phyloP scores from a whole-genome alignment of 2,797 vertebrate genomes.

The Megalops cyprinoides region DNA sequence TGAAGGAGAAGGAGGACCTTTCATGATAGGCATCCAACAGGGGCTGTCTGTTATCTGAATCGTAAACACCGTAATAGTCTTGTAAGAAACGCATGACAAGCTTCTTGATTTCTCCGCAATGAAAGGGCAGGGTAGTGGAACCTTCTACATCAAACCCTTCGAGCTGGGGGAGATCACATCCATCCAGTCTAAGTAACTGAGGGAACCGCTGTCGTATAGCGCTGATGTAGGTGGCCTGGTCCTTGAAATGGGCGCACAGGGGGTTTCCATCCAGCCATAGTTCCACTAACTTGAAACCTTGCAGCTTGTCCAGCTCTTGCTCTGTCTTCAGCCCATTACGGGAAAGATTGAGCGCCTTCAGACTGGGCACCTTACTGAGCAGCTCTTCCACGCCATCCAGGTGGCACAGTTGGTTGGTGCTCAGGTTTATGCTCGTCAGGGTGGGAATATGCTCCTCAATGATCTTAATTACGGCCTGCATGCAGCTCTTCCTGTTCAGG shows the following conservation, averaged over 20 bases:
- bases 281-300: slow-evolving; percentile 85
- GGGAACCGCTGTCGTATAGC: slow-evolving; percentile 64
- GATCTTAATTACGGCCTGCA: slow-evolving; percentile 81
- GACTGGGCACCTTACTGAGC: slow-evolving; percentile 75
- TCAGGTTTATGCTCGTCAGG: slow-evolving; percentile 81
- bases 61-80: slow-evolving; percentile 85
- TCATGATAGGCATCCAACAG: slow-evolving; percentile 90
- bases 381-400: slow-evolving; percentile 81
- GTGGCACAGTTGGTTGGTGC: slow-evolving; percentile 83
- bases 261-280: slow-evolving; percentile 86
- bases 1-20: slow-evolving; percentile 85
- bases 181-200: too few relatives aligned
- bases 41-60: slow-evolving; percentile 85
- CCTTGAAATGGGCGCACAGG: slow-evolving; percentile 81
- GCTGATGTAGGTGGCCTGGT: slow-evolving; percentile 88
- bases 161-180: too few relatives aligned
- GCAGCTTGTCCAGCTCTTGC: slow-evolving; percentile 85
- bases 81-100: too few relatives aligned
- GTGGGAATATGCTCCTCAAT: slow-evolving; percentile 90
- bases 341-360: too few relatives aligned
- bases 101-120: too few relatives aligned
- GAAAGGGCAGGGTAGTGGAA: too few relatives aligned
- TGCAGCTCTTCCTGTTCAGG: slow-evolving; percentile 78
- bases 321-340: slow-evolving; percentile 85
- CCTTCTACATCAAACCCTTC: too few relatives aligned